Conservation (phyloP, 2,797 vertebrate species). For the Melanotaenia pygmaea region DNA sequence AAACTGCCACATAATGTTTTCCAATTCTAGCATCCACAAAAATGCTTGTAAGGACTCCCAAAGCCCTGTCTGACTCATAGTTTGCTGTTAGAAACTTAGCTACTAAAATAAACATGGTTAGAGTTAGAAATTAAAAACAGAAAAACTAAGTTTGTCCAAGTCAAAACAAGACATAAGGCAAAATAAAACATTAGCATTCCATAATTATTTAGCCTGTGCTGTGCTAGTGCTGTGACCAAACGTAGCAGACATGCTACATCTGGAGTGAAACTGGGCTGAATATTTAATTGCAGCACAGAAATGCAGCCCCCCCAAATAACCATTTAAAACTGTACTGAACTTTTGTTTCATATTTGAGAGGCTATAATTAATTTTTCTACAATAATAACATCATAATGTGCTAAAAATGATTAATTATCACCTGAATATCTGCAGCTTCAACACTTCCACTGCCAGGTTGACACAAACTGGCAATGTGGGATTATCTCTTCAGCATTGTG, state of each 20-base stretch:
- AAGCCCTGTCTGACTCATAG: too few relatives aligned
- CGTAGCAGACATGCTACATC: not conserved
- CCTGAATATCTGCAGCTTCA: not conserved
- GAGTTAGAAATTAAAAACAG: too few relatives aligned
- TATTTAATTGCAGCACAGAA: not conserved
- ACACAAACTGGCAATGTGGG: not conserved
- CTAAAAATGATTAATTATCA: not conserved
- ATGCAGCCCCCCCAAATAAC: not conserved
- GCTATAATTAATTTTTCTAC: not conserved
- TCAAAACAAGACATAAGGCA: too few relatives aligned
- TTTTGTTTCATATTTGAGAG: not conserved
- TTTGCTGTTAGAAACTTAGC: too few relatives aligned
- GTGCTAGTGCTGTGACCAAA: not conserved
- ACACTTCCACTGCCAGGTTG: not conserved
- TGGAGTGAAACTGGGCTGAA: not conserved
- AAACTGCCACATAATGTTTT: too few relatives aligned
- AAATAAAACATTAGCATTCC: too few relatives aligned
- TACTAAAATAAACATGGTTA: too few relatives aligned
- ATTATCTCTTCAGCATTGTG: not conserved
- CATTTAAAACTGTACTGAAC: constrained; percentile 7
- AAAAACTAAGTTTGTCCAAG: too few relatives aligned
- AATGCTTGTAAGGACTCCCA: too few relatives aligned
- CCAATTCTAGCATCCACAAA: too few relatives aligned
- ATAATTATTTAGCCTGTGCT: too few relatives aligned
- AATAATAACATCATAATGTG: not conserved